These are phyloP conservation scores for Odontomyia ornata DNA, from an alignment of 2,888 invertebrate genomes.

Conservation along the genomic window DNA sequence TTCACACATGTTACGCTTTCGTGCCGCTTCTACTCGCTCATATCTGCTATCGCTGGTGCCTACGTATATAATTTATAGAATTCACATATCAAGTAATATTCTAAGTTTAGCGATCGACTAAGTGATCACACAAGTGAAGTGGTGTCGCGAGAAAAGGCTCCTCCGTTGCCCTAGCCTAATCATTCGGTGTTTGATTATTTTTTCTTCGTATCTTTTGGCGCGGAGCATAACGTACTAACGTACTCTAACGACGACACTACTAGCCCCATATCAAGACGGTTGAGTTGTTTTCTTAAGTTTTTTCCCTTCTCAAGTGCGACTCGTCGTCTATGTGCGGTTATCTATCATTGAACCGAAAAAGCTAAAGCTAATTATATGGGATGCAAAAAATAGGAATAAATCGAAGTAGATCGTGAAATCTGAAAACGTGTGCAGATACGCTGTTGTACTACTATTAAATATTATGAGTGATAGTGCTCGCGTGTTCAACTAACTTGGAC, in stretches of 20 bases:
- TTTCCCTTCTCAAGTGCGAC: conserved; percentile 14
- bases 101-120: conserved; percentile 34
- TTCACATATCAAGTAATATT: conserved; percentile 23
- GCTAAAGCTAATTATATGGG: conserved; percentile 32
- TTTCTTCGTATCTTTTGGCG: neutral
- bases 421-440: conserved; percentile 27
- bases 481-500: neutral
- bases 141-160: neutral
- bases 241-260: no score
- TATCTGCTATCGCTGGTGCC: neutral
- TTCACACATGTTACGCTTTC: conserved; percentile 19
- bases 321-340: conserved; percentile 24
- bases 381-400: neutral
- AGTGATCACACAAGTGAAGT: conserved; percentile 15
- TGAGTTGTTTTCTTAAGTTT: conserved; percentile 9
- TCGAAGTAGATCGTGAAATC: neutral
- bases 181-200: neutral
- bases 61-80: conserved; percentile 32
- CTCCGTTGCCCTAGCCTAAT: neutral
- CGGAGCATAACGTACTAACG: no score
- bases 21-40: neutral
- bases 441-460: conserved; percentile 15
- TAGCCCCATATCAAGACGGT: neutral
- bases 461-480: conserved; percentile 23
- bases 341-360: conserved; percentile 41